Evolutionary conservation across 2,113 vertebrate species (phyloP).

Genomic region (Pavo muticus): DNA sequence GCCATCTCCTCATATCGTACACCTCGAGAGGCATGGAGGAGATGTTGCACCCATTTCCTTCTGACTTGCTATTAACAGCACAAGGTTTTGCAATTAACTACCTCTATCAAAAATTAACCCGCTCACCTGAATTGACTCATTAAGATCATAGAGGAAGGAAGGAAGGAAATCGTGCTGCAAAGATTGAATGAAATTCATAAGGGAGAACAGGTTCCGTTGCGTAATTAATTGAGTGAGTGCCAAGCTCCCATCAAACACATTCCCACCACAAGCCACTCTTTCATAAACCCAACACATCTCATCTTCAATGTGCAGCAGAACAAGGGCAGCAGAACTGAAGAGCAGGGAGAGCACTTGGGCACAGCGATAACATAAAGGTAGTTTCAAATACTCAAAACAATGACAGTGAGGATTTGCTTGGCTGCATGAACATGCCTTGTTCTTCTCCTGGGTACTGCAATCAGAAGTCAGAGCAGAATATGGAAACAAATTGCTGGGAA

Average conservation of each 20-base stretch:
- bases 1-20: background rate
- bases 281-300: background rate
- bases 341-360: background rate
- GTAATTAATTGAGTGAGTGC: slow-evolving; percentile 36
- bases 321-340: background rate
- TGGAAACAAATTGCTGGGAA: background rate
- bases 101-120: slow-evolving; percentile 64
- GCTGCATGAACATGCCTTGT: background rate
- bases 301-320: background rate
- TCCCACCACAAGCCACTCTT: background rate
- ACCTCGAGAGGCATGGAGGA: background rate
- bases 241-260: background rate
- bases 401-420: accelerated
- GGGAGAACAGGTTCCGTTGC: slow-evolving; percentile 27
- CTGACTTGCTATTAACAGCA: background rate
- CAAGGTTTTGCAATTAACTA: slow-evolving; percentile 51
- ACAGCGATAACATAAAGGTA: background rate
- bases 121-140: slow-evolving; percentile 58
- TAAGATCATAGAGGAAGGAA: slow-evolving; percentile 4
- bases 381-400: background rate
- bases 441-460: background rate
- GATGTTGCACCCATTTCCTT: background rate
- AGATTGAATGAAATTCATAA: slow-evolving; percentile 8
- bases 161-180: slow-evolving; percentile 10
- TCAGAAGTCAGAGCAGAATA: background rate